phyloP scores from a whole-genome alignment of 2,113 vertebrate genomes.

The Pica pica region DNA sequence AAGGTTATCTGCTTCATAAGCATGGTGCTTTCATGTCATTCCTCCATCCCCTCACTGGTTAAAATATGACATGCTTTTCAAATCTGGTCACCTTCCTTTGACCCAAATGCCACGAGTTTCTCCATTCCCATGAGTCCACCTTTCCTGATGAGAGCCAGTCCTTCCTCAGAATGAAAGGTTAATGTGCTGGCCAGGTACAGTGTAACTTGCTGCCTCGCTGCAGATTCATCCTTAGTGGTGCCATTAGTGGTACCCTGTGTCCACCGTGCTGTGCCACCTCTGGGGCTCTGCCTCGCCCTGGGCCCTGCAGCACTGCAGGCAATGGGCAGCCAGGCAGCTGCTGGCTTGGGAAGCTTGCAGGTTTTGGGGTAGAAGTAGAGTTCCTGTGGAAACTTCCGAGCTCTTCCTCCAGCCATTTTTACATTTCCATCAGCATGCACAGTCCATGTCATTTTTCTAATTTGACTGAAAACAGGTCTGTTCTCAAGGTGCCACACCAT shows the following conservation, averaged over 20 bases:
- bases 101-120: background rate
- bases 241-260: too few species aligned
- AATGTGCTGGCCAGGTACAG: background rate
- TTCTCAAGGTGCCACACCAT: background rate
- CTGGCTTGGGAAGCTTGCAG: background rate
- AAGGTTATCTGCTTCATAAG: background rate
- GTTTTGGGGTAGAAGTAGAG: background rate
- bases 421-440: background rate
- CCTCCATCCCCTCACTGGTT: background rate
- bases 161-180: background rate
- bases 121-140: rapidly evolving
- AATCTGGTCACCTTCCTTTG: background rate
- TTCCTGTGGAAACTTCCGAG: background rate
- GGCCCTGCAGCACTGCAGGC: background rate
- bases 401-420: background rate
- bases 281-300: background rate
- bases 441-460: background rate
- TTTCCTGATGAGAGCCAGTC: background rate
- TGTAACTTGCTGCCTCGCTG: background rate
- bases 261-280: rapidly evolving
- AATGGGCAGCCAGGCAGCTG: background rate
- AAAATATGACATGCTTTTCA: background rate
- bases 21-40: background rate
- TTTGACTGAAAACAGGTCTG: background rate
- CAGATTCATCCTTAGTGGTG: background rate